Base-by-base conservation (phyloP, 2,113 vertebrate genomes). In the Leucosticte australis region DNA sequence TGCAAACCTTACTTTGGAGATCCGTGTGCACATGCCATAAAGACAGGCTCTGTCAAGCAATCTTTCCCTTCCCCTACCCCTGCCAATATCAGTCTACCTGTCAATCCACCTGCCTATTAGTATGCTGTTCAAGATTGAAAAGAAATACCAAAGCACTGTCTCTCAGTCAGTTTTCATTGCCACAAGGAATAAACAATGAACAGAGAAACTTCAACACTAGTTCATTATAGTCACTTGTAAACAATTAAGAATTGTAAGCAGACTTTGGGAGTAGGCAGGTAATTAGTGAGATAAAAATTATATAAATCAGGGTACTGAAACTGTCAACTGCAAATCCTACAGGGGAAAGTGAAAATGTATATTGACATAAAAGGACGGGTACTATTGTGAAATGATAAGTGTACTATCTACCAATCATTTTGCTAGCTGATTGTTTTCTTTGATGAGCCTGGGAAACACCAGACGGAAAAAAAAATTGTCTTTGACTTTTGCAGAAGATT, bases 51-150 rank as follows among this genome's bases (percentile, higher is more conserved):
- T 75, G 50, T 83, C 82, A 92, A 82, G 46, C 28, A 90, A 69
- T 53, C 50, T 90, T 83, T 85, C 57, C 31, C 31, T 93, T 87
- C 35, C 31, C 10, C 16, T 60, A 31, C 2, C 31, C 47, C 63
- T 83, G 46, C 59, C 83, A 92, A 70, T 94, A 92, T 86, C 55
- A 84, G 77, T 56, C 69, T 77, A 55, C 76, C 60, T 92, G 87
- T 94, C 92, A 93, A 87, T 92, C 73, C 69, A 92, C 49, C n/a
- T 94, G 49, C 49, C 30, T 84, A 87, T 96, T 89, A 84, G 28
- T 71, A 79, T 92, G 69, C 69, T 81, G 49, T 44, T 87, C 77
- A 76, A 94, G 57, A 41, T 31, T 91, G 89, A 69, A 95, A 94
- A 91, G 56, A 92, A 94, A 82, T 87, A 91, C 64, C 57, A 87